These are phyloP conservation scores for Xanthostigma xanthostigma DNA, from an alignment of 2,888 invertebrate genomes.

Conservation along the genomic window DNA sequence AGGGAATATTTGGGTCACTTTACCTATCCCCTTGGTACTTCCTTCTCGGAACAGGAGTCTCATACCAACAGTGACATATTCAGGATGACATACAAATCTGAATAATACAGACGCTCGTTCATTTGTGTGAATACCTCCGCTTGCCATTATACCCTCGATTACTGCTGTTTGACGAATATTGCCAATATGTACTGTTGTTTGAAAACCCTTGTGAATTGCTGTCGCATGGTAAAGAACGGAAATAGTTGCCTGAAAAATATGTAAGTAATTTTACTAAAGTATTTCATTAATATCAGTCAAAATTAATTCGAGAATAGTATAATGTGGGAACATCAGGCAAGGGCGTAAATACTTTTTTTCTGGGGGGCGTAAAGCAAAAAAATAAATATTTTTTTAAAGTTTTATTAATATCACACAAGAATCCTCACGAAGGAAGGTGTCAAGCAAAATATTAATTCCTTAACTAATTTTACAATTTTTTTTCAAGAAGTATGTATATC, in stretches of 20 bases:
- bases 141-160: slow-evolving; percentile 57
- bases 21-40: slow-evolving; percentile 72
- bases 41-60: slow-evolving; percentile 73
- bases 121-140: slow-evolving; percentile 59
- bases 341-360: too few species aligned
- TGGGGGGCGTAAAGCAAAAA: too few species aligned
- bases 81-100: slow-evolving; percentile 77
- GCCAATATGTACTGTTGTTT: slow-evolving; percentile 89
- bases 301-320: too few species aligned
- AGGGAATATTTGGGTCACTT: slow-evolving; percentile 62
- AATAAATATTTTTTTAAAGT: too few species aligned
- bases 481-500: too few species aligned
- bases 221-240: slow-evolving; percentile 79
- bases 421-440: too few species aligned
- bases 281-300: too few species aligned
- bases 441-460: too few species aligned
- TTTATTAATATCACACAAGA: too few species aligned
- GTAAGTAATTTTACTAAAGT: too few species aligned
- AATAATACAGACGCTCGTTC: slow-evolving; percentile 77
- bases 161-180: slow-evolving; percentile 92
- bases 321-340: too few species aligned
- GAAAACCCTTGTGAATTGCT: slow-evolving; percentile 69
- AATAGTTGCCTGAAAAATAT: slow-evolving; percentile 61
- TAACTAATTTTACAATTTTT: too few species aligned
- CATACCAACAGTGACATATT: slow-evolving; percentile 67